A percentile compares a stretch with the other conserved stretches of the same genome.
Evolutionary conservation across 1,140 invertebrate genomes (phyloP).

Genomic region (Anoplolepis gracilipes): DNA sequence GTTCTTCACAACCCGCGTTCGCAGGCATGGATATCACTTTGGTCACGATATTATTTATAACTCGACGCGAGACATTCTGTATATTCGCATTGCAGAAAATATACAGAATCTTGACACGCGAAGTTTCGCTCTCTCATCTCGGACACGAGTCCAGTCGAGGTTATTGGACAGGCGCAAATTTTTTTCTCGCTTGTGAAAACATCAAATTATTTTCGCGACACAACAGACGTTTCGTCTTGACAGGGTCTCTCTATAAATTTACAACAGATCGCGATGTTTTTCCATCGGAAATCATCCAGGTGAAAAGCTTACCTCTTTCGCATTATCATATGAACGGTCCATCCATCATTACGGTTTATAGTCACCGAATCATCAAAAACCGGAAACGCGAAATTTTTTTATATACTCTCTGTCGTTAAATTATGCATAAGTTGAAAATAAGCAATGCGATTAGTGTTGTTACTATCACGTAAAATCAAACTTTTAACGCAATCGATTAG

Average conservation of each 20-base stretch:
- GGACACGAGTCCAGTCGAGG: background rate
- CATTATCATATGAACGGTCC: constrained; percentile 25
- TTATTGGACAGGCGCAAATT: background rate
- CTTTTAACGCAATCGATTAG: background rate
- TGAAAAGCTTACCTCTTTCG: background rate
- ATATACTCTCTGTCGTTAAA: background rate
- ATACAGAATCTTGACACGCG: background rate
- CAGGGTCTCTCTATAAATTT: constrained; percentile 9
- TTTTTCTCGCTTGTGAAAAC: background rate
- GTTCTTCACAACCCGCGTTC: constrained; percentile 40
- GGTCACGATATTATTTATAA: constrained; percentile 54
- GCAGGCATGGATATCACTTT: constrained; percentile 34
- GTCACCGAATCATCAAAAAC: constrained; percentile 1
- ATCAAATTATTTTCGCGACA: background rate
- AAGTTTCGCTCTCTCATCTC: background rate
- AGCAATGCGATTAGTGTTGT: background rate
- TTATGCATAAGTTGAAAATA: background rate
- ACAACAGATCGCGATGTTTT: background rate
- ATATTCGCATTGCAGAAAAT: constrained; percentile 40
- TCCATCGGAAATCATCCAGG: background rate
- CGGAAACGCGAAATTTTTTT: background rate
- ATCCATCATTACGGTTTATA: constrained; percentile 19
- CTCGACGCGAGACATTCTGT: background rate
- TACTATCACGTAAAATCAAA: background rate
- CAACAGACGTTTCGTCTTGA: background rate